Evolutionary conservation across 2,113 vertebrate genomes (phyloP), one percentile per base, ranked within the genome.

Genomic region (Melanotaenia duboulayi): DNA sequence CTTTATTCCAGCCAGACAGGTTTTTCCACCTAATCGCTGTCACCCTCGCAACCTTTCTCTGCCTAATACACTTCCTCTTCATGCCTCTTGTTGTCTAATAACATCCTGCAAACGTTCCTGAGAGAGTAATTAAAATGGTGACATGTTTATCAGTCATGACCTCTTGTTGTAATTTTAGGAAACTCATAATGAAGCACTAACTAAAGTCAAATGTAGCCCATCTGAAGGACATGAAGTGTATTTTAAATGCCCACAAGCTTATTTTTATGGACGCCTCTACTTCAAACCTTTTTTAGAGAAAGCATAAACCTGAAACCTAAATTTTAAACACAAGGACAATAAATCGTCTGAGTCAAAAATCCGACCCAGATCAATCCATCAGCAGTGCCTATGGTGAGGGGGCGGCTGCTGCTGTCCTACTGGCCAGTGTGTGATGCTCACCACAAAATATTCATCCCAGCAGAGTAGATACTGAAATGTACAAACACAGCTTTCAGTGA

Each of bases 1-100:
- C 65, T 86, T 82, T 83, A 65, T 77, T 84, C 78, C 51, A 62
- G 62, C 58, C 67, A 70, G 61, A 69, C 62, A 55, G 72, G 59
- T 73, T 76, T 61, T 64, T 44, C 10, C 4, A 4, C 73, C 64
- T 79, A 79, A 79, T 82, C 81, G 50, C 67, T 57, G 39, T 81
- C 64, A 73, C 78, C 71, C 68, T 40, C 19, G 24, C 14, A n/a
- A 63, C 74, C 78, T 19, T 59, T 68, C 61, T 65, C 32, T 55
- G 28, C 23, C 28, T 61, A 25, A 25, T 25, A 61, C 42, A 49
- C 44, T 40, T 4, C 24, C 13, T 52, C 50, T 11, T 22, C 49
- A 5, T 17, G 9, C 42, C 24, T 49, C 44, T 62, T 4, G 1
- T 19, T 14, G 46, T 63, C 52, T 55, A 19, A 55, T 32, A 32